Evolutionary conservation across 2,888 invertebrate genomes (phyloP).

Genomic region (Pedicia rivosa): DNA sequence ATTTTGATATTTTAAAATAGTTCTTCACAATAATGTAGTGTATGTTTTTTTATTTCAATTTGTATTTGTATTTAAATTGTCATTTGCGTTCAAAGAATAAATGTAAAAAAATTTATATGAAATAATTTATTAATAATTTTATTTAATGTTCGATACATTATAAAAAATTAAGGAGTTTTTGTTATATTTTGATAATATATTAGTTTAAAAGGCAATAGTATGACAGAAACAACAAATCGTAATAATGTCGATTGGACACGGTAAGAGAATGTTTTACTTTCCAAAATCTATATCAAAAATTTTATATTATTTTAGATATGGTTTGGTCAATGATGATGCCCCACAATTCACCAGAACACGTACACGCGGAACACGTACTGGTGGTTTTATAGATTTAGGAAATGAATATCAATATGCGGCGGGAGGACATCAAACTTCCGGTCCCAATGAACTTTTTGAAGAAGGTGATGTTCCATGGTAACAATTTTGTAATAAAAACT

Average conservation of each 20-base stretch:
- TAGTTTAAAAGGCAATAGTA: not conserved
- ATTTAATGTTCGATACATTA: too few relatives aligned
- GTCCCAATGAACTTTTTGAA: conserved; percentile 80
- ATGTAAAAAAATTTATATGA: too few relatives aligned
- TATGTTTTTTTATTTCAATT: too few relatives aligned
- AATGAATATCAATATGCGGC: conserved; percentile 59
- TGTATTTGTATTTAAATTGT: too few relatives aligned
- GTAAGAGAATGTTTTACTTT: conserved; percentile 18
- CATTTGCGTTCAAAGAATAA: too few relatives aligned
- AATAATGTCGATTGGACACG: conserved; percentile 26
- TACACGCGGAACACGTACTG: conserved; percentile 45
- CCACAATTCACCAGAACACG: conserved; percentile 34
- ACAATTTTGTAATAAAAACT: too few relatives aligned
- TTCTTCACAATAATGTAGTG: too few relatives aligned
- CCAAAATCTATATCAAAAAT: not conserved
- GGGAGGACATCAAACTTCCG: conserved; percentile 70
- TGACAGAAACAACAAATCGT: conserved; percentile 9
- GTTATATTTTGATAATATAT: too few relatives aligned
- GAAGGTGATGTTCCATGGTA: conserved; percentile 46
- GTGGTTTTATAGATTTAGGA: conserved; percentile 59
- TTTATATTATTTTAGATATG: conserved; percentile 18
- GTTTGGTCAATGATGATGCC: conserved; percentile 27
- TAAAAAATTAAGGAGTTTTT: too few relatives aligned
- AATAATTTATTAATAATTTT: too few relatives aligned
- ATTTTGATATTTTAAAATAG: too few relatives aligned